Base-by-base conservation (phyloP, 2,113 vertebrate genomes). In the Salvelinus namaycush region DNA sequence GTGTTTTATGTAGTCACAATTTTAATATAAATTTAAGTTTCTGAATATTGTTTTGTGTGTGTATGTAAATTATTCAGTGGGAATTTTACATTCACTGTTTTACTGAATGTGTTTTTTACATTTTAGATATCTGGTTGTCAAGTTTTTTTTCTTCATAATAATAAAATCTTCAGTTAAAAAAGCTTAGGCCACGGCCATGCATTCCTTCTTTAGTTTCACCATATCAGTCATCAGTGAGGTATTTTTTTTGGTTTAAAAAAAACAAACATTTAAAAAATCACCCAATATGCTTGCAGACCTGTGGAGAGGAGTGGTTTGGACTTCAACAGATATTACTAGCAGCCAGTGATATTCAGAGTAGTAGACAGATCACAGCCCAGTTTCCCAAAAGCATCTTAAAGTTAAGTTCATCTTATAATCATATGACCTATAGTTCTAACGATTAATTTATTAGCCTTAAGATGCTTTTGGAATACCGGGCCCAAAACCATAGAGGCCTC, bases 51-150 rank as follows among this genome's bases (percentile, higher is more conserved):
- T 68, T 69, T 48, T 75, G 44, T 65, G n/a, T 76, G 26, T 39
- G 20, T 70, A 76, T 70, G 34, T 76, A 64, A 48, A 70, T 64
- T 5, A 29, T 62, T 22, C 9, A 54, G 51, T 48, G 20, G 26
- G 27, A 12, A 48, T 74, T 74, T 66, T 66, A n/a, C 48, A 67
- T 76, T 34, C 29, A 54, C 26, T 22, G 6, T 39, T 59, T 54
- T 51, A 65, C 34, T 26, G 29, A 76, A 76, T 54, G 16, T 70
- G 67, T 76, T 76, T 76, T 76, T 16, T 48, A 64, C 39, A n/a
- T 27, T 44, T 62, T 57, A 31, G 8, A 7, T 75, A 31, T 66
- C 11, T 75, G 24, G 12, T 67, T 69, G 29, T 16, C 11, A 14
- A 18, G 13, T 16, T 18, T 44, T 49, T 49, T 39, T 70, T 1